Conservation (phyloP, 2,888 invertebrate species). For the Eilema griseolum region DNA sequence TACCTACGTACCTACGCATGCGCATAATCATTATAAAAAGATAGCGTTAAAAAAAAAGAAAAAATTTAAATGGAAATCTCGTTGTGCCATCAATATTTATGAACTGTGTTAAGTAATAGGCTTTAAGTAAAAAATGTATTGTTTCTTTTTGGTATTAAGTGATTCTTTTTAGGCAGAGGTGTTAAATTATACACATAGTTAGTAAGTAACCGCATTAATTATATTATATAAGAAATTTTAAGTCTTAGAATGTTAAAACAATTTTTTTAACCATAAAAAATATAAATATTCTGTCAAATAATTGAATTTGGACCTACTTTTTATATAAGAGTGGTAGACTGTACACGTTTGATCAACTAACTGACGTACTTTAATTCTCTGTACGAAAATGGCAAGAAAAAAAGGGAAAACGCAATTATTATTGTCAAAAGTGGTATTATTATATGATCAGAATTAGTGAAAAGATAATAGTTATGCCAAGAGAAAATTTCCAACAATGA, state of each 20-base stretch:
- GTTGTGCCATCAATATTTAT: not conserved
- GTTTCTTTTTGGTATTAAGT: not conserved
- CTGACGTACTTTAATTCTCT: not conserved
- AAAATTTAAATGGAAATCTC: not conserved
- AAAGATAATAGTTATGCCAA: not conserved
- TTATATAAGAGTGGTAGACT: not conserved
- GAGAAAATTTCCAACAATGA: constrained; percentile 17
- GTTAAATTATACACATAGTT: not conserved
- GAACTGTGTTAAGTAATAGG: not conserved
- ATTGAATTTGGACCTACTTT: too few relatives aligned
- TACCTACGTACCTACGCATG: too few relatives aligned
- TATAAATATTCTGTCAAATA: not conserved
- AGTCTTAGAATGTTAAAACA: not conserved
- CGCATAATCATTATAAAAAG: not conserved
- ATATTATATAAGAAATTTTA: not conserved
- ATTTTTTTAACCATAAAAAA: not conserved
- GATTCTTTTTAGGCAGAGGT: not conserved
- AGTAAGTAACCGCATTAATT: not conserved
- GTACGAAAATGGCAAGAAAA: not conserved
- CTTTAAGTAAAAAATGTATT: too few relatives aligned
- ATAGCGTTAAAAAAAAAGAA: too few relatives aligned
- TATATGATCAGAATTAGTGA: constrained; percentile 4
- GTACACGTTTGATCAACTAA: not conserved
- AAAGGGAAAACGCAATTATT: not conserved
- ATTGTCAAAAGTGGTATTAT: constrained; percentile 2